These are phyloP conservation scores for Calliopsis andreniformis DNA, from an alignment of 1,140 invertebrate genomes.

Conservation along the genomic window DNA sequence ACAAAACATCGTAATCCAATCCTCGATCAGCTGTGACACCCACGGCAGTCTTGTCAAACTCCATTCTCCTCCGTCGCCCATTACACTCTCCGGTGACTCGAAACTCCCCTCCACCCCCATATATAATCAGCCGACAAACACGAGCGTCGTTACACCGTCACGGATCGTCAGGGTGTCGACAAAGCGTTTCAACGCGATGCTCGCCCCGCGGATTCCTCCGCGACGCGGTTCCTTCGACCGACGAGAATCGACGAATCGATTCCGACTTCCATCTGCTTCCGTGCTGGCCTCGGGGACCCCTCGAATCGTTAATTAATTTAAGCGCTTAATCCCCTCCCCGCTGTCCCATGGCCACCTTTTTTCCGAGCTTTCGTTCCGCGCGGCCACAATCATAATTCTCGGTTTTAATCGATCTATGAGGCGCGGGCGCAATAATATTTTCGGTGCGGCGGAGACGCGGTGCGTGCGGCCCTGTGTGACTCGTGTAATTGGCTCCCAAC, in stretches of 20 bases:
- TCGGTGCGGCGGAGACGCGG: slow-evolving; percentile 63
- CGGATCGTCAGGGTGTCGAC: slow-evolving; percentile 6
- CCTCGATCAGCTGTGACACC: too few species aligned
- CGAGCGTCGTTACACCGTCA: neutral
- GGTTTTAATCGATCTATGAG: slow-evolving; percentile 76
- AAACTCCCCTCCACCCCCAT: neutral
- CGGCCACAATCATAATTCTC: slow-evolving; percentile 71
- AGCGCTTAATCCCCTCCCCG: slow-evolving; percentile 65
- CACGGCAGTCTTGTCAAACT: too few species aligned
- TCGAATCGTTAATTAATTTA: slow-evolving; percentile 71
- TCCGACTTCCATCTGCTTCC: slow-evolving; percentile 49
- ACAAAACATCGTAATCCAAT: too few species aligned
- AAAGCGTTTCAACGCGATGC: slow-evolving; percentile 18
- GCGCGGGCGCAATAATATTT: slow-evolving; percentile 74
- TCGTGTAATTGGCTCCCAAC: slow-evolving; percentile 83
- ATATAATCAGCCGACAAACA: neutral
- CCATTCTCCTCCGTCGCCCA: too few species aligned
- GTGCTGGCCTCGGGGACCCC: slow-evolving; percentile 17
- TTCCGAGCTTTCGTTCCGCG: slow-evolving; percentile 60
- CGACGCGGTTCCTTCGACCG: neutral
- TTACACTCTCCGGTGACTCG: neutral
- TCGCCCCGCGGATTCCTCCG: fast-evolving
- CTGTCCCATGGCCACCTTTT: slow-evolving; percentile 20
- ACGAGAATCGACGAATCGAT: slow-evolving; percentile 42
- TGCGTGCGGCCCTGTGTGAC: slow-evolving; percentile 81